A percentile compares a stretch with the other conserved stretches of the same genome.
These are phyloP conservation scores for Masnerella sp. DNA, from an alignment of 2,888 invertebrate genomes.

Conservation along the genomic window DNA sequence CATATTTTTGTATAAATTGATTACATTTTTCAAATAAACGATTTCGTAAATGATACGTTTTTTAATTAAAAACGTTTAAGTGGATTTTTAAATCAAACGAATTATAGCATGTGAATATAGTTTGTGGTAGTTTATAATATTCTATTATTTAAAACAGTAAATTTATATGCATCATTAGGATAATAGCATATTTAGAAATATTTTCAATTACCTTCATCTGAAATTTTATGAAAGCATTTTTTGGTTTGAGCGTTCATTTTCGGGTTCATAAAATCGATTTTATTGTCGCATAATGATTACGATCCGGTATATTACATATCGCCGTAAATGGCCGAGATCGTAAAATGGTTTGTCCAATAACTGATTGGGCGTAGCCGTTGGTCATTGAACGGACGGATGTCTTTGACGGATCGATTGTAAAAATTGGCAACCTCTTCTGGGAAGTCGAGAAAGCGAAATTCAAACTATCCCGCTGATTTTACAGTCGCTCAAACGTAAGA, in stretches of 20 bases:
- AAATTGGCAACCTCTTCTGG: constrained; percentile 68
- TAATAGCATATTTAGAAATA: no score
- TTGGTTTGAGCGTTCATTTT: constrained; percentile 1
- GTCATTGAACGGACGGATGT: constrained; percentile 74
- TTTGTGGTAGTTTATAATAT: no score
- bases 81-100: no score
- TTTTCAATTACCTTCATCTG: no score
- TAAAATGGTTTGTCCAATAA: constrained; percentile 69
- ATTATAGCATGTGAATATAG: no score
- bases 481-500: constrained; percentile 69
- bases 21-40: no score
- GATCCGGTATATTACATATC: constrained; percentile 35
- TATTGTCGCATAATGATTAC: constrained; percentile 39
- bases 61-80: no score
- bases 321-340: constrained; percentile 59
- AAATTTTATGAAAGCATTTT: constrained; percentile 1
- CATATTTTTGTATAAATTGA: no score
- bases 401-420: constrained; percentile 76
- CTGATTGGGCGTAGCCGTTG: constrained; percentile 68
- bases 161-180: no score
- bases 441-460: constrained; percentile 67
- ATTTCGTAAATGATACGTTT: no score
- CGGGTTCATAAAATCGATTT: constrained; percentile 33
- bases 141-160: no score
- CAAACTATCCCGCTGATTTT: constrained; percentile 69